Percentiles rank a stretch among this genome's conserved stretches.
Evolutionary conservation across 2,113 vertebrate genomes (phyloP).

Genomic region (Haemorhous mexicanus): DNA sequence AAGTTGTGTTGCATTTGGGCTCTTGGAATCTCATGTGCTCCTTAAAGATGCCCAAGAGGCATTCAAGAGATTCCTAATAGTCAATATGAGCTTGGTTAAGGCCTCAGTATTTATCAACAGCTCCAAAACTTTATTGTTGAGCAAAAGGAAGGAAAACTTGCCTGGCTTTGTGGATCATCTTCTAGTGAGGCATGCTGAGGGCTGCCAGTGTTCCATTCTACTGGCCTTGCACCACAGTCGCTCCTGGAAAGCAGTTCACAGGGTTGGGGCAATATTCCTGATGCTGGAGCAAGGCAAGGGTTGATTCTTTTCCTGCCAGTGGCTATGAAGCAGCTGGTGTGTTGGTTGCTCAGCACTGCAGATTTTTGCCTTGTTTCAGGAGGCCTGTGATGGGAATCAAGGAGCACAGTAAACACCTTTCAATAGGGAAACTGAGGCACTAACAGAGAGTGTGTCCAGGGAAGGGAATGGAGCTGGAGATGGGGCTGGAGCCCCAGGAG

Average conservation of each 20-base stretch:
- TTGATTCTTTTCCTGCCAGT: background rate
- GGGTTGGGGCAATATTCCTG: background rate
- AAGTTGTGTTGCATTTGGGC: background rate
- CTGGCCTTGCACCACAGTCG: background rate
- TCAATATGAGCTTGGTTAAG: background rate
- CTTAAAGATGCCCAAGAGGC: constrained; percentile 19
- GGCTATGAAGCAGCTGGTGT: background rate
- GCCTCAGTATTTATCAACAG: background rate
- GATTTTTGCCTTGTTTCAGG: background rate
- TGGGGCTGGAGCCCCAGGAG: background rate
- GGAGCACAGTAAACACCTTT: background rate
- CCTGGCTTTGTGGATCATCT: background rate
- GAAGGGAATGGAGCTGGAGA: accelerated
- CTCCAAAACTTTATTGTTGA: background rate
- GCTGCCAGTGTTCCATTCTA: background rate
- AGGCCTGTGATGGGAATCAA: background rate
- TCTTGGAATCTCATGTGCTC: background rate
- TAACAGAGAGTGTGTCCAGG: background rate
- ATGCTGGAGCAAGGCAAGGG: background rate
- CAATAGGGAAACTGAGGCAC: background rate
- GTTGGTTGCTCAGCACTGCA: background rate
- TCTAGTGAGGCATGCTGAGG: background rate
- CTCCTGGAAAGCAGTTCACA: background rate
- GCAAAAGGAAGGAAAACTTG: background rate
- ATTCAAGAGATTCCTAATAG: background rate